Base-by-base conservation (phyloP, 1,140 invertebrate genomes). In the Heliconius congener region DNA sequence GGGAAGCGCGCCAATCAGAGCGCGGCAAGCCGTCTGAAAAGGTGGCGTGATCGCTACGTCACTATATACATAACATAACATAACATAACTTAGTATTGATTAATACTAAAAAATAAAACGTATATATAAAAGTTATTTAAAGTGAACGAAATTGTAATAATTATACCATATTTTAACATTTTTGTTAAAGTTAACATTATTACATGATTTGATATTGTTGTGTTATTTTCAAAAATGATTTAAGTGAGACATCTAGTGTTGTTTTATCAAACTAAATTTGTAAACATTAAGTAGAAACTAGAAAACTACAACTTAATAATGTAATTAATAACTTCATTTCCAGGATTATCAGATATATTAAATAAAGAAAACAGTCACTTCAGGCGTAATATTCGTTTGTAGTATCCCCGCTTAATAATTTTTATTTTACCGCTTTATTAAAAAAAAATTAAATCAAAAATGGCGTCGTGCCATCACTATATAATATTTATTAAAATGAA, bases 11-110 rank as follows among this genome's bases (percentile, higher is more conserved):
- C 93, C 93, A 94, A 94, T 94, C 84, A 85, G 83, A 88, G 81
- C 19, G 60, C 87, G 78, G 85, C 76, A 88, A 86, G 80, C 70
- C 81, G 80, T 82, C 87, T 86, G 82, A 86, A 89, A 93, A 93
- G 86, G 93, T 94, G 93, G 93, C 93, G 93, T 94, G 93, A 94
- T 94, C 90, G 30, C 90, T 90, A 93, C 93, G 92, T 93, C 92
- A 94, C 84, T 81, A 79, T 89, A 88, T 82, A 87, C 82, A 86
- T 85, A 89, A 71, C 76, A 86, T 72, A 89, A 71, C 76, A 86
- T 72, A 79, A 73, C 73, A 66, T 55, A 71, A 79, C 78, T 34
- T 39, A 74, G 78, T 79, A 79, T 79, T 79, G 78, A 79, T 79
- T 60, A 79, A 79, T 75, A 79, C 78, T 9, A 46, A 27, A 71